These are phyloP conservation scores for Melieria crassipennis DNA, from an alignment of 2,888 invertebrate species.

Conservation along the genomic window DNA sequence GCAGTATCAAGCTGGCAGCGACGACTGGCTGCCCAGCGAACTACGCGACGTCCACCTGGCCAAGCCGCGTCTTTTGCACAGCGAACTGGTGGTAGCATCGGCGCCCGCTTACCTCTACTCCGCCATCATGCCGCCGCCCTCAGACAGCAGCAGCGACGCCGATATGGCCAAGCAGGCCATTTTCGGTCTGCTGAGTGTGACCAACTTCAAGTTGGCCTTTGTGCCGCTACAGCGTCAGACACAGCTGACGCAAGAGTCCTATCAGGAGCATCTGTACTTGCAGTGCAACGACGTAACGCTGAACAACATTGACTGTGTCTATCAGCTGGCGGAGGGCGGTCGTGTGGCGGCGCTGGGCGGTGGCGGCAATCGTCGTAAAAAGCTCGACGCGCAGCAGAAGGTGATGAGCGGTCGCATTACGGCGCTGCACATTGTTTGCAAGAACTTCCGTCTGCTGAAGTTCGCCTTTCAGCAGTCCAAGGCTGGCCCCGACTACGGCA, in stretches of 20 bases:
- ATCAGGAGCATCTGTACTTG: slow-evolving; percentile 62
- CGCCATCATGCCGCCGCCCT: slow-evolving; percentile 67
- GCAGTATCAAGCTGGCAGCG: slow-evolving; percentile 46
- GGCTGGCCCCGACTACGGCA: slow-evolving; percentile 81
- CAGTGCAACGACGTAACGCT: slow-evolving; percentile 64
- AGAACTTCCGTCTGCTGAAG: slow-evolving; percentile 86
- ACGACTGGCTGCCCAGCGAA: slow-evolving; percentile 59
- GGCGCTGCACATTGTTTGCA: slow-evolving; percentile 64
- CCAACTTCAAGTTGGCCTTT: slow-evolving; percentile 93
- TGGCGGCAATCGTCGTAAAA: slow-evolving; percentile 56
- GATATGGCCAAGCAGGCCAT: slow-evolving; percentile 73
- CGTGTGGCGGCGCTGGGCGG: slow-evolving; percentile 55
- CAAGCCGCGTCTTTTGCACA: slow-evolving; percentile 52
- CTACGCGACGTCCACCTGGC: slow-evolving; percentile 56
- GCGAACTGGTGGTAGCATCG: slow-evolving; percentile 81
- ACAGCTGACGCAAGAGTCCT: slow-evolving; percentile 37
- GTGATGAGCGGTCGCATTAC: slow-evolving; percentile 62
- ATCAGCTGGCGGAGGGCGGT: slow-evolving; percentile 58
- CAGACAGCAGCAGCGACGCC: slow-evolving; percentile 68
- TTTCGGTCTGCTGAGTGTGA: slow-evolving; percentile 86
- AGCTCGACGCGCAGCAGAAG: slow-evolving; percentile 60
- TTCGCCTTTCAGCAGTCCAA: slow-evolving; percentile 83
- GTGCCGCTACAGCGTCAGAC: slow-evolving; percentile 68
- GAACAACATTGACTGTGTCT: slow-evolving; percentile 64
- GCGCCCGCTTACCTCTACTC: slow-evolving; percentile 88